Conservation (phyloP, 1,140 invertebrate species). For the Drosophila baimaii region DNA sequence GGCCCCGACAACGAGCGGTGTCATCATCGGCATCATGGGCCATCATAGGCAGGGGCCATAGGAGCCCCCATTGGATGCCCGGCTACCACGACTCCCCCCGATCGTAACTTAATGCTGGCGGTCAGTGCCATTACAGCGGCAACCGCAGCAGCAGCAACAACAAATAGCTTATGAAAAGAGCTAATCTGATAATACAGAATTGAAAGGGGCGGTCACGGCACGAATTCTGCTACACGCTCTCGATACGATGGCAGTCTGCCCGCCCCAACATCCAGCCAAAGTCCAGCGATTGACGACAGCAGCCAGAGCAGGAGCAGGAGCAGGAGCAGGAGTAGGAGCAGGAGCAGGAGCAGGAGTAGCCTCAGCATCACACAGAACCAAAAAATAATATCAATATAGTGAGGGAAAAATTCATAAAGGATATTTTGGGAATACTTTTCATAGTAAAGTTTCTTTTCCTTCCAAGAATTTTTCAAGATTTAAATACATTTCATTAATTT, state of each 20-base stretch:
- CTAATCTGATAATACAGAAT: constrained; percentile 83
- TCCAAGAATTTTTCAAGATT: no score
- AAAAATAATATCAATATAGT: background rate
- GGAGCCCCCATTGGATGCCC: constrained; percentile 5
- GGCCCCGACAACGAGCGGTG: constrained; percentile 38
- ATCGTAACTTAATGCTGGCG: constrained; percentile 75
- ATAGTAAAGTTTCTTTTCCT: no score
- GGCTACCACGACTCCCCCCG: constrained; percentile 35
- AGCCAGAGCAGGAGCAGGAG: constrained; percentile 23
- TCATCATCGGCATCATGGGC: constrained; percentile 55
- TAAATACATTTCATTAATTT: no score
- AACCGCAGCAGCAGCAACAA: constrained; percentile 44
- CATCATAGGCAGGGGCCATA: constrained; percentile 13
- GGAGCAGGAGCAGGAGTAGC: no score
- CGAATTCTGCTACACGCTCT: constrained; percentile 78
- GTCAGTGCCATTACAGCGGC: constrained; percentile 66
- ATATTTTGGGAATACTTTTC: background rate
- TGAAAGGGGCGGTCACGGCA: constrained; percentile 81
- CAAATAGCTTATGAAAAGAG: constrained; percentile 75
- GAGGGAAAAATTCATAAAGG: no score
- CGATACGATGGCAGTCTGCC: constrained; percentile 49
- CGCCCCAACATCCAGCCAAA: constrained; percentile 35
- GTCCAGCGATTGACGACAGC: constrained; percentile 69
- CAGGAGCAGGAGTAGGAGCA: constrained; percentile 29
- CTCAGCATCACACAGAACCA: constrained; percentile 13